Conservation (phyloP, 2,113 vertebrate genomes). For the Empidonax alnorum region DNA sequence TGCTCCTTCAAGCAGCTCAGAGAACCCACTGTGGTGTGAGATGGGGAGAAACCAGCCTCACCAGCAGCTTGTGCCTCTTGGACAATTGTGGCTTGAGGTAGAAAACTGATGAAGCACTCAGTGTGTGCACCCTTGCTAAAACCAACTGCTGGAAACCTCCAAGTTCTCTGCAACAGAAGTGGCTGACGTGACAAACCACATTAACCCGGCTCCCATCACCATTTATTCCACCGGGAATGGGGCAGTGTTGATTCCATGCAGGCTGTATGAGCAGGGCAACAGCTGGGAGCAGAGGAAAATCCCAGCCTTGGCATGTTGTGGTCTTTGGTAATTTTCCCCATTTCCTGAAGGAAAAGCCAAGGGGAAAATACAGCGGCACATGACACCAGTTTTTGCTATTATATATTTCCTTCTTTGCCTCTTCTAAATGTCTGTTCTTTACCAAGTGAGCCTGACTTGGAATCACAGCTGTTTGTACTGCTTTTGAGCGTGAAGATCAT, state of each 20-base stretch:
- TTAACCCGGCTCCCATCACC: not conserved
- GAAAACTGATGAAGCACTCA: accelerated
- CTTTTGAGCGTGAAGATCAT: not conserved
- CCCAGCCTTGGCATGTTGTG: not conserved
- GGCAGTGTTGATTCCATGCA: not conserved
- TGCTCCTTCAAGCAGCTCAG: not conserved
- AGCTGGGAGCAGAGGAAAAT: not conserved
- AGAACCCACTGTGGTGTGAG: not conserved
- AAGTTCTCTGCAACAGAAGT: not conserved
- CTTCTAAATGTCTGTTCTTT: not conserved
- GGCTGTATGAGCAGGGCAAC: not conserved
- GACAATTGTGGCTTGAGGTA: not conserved
- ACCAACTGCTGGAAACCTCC: not conserved
- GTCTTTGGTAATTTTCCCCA: not conserved
- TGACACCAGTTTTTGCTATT: not conserved
- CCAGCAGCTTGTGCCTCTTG: not conserved
- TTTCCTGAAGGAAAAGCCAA: not conserved
- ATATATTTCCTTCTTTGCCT: not conserved
- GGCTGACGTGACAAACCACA: not conserved
- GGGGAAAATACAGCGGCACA: not conserved
- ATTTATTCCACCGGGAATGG: not conserved
- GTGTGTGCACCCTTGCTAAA: not conserved
- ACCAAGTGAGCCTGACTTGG: not conserved
- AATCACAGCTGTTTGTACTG: not conserved
- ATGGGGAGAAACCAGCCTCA: not conserved